Evolutionary conservation across 2,797 vertebrate genomes (phyloP).

Genomic region (Taenioides sp.): DNA sequence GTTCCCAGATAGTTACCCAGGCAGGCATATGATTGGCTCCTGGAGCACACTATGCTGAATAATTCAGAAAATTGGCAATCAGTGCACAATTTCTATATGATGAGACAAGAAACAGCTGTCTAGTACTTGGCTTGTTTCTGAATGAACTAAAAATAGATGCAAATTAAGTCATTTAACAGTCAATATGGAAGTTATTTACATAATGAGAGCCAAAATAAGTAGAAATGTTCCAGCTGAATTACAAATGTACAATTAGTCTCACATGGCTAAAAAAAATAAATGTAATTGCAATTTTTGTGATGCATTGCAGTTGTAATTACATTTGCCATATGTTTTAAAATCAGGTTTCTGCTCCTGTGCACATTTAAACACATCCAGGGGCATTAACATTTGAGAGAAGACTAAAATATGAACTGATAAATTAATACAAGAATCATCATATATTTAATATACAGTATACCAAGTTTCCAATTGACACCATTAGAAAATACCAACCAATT

Average conservation of each 20-base stretch:
- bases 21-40: constrained; percentile 59
- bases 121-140: background rate
- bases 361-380: no score
- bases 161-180: background rate
- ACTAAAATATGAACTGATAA: no score
- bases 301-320: no score
- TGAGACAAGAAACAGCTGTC: background rate
- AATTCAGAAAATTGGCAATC: constrained; percentile 32
- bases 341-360: no score
- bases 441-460: no score
- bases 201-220: background rate
- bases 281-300: no score
- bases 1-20: constrained; percentile 59
- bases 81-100: background rate
- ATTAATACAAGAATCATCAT: no score
- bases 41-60: constrained; percentile 40
- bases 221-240: constrained; percentile 5
- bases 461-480: no score
- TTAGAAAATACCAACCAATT: no score
- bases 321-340: no score
- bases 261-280: no score
- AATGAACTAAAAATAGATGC: constrained; percentile 5
- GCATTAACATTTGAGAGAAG: no score
- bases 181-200: background rate
- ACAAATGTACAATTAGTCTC: background rate